Evolutionary conservation across 2,113 vertebrate species (phyloP).

Genomic region (human (Homo sapiens)): DNA sequence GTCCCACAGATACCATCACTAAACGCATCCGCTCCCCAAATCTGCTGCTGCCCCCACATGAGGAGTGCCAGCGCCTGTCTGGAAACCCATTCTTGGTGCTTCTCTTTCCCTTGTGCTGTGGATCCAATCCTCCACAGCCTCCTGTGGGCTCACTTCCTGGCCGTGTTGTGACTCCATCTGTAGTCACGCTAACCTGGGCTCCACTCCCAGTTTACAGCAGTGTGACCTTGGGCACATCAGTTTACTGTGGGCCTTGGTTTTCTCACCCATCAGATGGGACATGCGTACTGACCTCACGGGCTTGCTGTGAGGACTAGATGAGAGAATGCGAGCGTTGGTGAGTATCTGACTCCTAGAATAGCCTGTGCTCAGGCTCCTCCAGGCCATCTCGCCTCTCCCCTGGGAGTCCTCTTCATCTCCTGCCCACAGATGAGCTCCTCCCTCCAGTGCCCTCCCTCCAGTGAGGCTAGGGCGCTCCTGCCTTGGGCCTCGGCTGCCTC

Average conservation of each 20-base stretch:
- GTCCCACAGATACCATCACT: background rate
- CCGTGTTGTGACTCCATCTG: background rate
- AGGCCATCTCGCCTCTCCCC: background rate
- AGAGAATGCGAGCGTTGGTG: background rate
- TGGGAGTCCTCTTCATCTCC: too few species aligned
- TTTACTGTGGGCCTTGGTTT: background rate
- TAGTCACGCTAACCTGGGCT: background rate
- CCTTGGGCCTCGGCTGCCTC: background rate
- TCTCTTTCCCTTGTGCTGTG: background rate
- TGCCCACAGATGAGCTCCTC: background rate
- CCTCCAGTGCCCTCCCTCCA: background rate
- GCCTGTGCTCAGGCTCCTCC: background rate
- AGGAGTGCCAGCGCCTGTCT: rapidly evolving
- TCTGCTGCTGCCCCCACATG: rapidly evolving
- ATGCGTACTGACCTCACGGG: background rate
- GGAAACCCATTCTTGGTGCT: background rate
- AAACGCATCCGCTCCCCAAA: background rate
- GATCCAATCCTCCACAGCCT: rapidly evolving
- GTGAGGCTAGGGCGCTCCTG: background rate
- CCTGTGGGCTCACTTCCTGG: background rate
- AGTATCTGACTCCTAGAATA: background rate
- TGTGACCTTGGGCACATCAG: background rate
- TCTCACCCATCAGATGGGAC: background rate
- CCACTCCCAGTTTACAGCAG: background rate
- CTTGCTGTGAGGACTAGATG: background rate